Conservation (phyloP, 2,113 vertebrate species). For the zebrafish (Danio rerio) region DNA sequence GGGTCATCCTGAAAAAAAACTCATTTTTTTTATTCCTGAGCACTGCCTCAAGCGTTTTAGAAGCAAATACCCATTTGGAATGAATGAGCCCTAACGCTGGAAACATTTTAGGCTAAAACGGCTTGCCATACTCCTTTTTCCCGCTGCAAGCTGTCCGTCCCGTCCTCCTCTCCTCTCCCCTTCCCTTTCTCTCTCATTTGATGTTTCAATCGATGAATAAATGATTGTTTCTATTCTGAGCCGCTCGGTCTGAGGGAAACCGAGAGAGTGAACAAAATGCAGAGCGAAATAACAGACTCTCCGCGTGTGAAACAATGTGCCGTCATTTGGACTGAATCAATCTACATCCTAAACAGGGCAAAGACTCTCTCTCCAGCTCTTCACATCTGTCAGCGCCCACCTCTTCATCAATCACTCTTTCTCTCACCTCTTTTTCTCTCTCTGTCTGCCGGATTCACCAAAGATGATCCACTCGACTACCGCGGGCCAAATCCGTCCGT, state of each 20-base stretch:
- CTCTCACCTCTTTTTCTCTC: background rate
- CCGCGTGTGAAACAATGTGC: background rate
- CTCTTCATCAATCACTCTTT: slow-evolving; percentile 28
- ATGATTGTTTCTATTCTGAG: slow-evolving; percentile 80
- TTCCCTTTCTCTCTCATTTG: slow-evolving; percentile 64
- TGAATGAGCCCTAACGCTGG: too few species aligned
- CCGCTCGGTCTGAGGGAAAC: slow-evolving; percentile 54
- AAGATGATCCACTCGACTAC: background rate
- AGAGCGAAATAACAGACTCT: background rate
- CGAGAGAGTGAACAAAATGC: slow-evolving; percentile 5
- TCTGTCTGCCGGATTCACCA: background rate
- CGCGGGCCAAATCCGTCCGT: background rate
- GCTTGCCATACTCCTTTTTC: background rate
- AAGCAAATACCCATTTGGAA: too few species aligned
- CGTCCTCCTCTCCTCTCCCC: slow-evolving; percentile 48
- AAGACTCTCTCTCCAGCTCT: background rate
- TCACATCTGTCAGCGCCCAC: slow-evolving; percentile 11
- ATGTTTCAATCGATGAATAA: slow-evolving; percentile 82
- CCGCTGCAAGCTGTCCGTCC: background rate
- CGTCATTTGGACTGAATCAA: slow-evolving; percentile 20
- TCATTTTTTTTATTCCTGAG: too few species aligned
- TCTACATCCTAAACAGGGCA: slow-evolving; percentile 14
- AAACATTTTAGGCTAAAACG: too few species aligned
- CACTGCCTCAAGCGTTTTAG: too few species aligned
- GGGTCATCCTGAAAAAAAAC: too few species aligned